Evolutionary conservation across 2,888 invertebrate species (phyloP).

Genomic region (Notodonta dromedarius): DNA sequence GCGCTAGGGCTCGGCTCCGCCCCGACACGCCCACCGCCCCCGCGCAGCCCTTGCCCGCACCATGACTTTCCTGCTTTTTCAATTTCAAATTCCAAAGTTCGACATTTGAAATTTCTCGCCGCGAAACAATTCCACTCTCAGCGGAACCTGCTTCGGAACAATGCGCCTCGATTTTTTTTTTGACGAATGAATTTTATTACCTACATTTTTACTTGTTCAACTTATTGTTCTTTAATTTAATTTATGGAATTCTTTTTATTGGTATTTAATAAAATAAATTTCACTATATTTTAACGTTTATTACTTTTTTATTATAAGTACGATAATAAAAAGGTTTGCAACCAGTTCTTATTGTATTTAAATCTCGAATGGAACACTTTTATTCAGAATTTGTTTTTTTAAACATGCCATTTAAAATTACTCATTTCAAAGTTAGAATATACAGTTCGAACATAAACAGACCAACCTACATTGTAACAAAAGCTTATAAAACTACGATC

Average conservation of each 20-base stretch:
- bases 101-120: slow-evolving; percentile 66
- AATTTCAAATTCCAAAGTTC: slow-evolving; percentile 66
- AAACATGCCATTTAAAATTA: neutral
- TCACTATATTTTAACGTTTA: neutral
- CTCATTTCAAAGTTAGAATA: too few relatives aligned
- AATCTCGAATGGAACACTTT: neutral
- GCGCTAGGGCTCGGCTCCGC: slow-evolving; percentile 54
- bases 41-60: slow-evolving; percentile 47
- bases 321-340: neutral
- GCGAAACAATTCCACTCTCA: slow-evolving; percentile 56
- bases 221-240: neutral
- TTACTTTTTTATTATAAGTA: neutral
- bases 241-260: neutral
- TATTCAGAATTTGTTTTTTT: neutral
- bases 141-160: slow-evolving; percentile 50
- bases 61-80: slow-evolving; percentile 52
- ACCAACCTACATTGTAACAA: too few relatives aligned
- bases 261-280: neutral
- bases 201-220: slow-evolving; percentile 4
- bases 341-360: neutral
- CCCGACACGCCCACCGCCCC: slow-evolving; percentile 63
- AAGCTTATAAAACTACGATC: too few relatives aligned
- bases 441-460: too few relatives aligned
- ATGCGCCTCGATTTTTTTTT: slow-evolving; percentile 41
- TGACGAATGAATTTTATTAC: slow-evolving; percentile 18